These are phyloP conservation scores for Chitala chitala DNA, from an alignment of 2,113 vertebrate species.

Conservation along the genomic window DNA sequence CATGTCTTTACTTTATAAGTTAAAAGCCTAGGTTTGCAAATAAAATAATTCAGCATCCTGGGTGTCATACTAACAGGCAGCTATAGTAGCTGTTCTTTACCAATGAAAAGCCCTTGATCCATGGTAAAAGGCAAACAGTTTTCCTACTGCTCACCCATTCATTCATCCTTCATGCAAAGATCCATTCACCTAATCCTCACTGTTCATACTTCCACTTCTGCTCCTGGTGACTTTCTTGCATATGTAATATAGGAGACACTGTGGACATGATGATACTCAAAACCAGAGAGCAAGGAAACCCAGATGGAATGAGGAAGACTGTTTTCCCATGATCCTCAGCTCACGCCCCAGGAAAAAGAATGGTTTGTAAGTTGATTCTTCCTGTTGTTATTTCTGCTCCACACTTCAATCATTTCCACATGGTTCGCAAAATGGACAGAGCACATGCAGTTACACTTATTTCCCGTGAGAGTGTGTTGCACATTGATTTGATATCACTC, in stretches of 20 bases:
- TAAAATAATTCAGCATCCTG: too few relatives aligned
- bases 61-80: too few relatives aligned
- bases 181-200: background rate
- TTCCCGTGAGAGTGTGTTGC: background rate
- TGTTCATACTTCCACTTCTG: background rate
- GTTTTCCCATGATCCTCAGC: background rate
- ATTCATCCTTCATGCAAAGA: too few relatives aligned
- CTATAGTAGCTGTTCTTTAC: too few relatives aligned
- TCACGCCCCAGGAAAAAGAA: background rate
- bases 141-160: too few relatives aligned
- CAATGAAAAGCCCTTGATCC: too few relatives aligned
- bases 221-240: background rate
- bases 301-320: constrained; percentile 4
- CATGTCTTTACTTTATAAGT: too few relatives aligned
- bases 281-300: background rate
- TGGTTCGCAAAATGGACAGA: background rate
- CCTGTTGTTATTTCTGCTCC: background rate
- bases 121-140: too few relatives aligned
- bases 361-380: background rate
- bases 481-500: background rate
- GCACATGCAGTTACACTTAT: too few relatives aligned
- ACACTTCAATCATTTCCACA: background rate
- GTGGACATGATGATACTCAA: background rate
- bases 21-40: too few relatives aligned
- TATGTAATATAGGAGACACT: background rate